phyloP scores from a whole-genome alignment of 2,888 invertebrate species.

The Tenthredo notha region DNA sequence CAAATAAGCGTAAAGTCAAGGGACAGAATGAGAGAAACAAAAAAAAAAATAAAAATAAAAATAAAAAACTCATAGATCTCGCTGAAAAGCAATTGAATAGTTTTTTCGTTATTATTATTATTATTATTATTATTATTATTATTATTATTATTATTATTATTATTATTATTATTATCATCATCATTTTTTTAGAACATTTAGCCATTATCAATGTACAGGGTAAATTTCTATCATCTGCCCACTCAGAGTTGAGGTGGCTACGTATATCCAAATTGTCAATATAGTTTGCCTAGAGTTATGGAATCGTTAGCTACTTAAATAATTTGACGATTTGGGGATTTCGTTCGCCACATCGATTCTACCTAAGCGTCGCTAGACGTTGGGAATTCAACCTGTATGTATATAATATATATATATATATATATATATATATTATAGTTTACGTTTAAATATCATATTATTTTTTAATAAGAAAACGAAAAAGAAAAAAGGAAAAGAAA shows the following conservation, averaged over 20 bases:
- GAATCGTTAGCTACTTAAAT: no score
- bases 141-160: neutral
- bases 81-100: neutral
- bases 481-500: no score
- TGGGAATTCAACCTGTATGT: neutral
- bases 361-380: neutral
- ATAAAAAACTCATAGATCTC: neutral
- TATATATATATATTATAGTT: neutral
- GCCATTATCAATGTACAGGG: neutral
- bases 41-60: neutral
- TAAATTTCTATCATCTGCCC: neutral
- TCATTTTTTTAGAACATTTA: neutral
- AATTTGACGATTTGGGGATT: no score
- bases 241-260: no score
- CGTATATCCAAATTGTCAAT: no score
- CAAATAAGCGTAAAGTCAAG: neutral
- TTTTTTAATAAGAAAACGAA: neutral
- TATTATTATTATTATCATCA: neutral
- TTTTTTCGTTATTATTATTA: neutral
- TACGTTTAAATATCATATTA: neutral
- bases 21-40: neutral
- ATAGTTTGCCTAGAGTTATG: no score
- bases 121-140: neutral
- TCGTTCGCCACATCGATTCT: no score
- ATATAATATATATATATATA: no score